Base-by-base conservation (phyloP, 2,113 vertebrate species). In the Cynocephalus volans region DNA sequence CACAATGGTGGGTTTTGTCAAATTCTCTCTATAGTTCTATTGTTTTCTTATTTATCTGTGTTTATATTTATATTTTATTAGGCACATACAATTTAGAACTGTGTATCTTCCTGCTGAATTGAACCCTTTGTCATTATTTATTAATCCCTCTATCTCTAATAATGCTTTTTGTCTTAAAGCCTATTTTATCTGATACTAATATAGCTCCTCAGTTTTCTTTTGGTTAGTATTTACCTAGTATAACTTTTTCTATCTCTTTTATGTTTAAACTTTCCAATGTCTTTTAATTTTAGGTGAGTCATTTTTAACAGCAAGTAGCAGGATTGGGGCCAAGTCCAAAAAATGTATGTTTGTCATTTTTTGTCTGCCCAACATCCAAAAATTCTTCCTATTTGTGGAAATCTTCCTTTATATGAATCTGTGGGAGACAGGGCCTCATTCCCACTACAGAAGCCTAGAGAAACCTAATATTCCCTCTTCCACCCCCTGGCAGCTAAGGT, bases 391-490 rank as follows among this genome's bases (percentile, higher is more conserved):
- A 48, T 60, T 62, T 92, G 69, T 45, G 36, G 33, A 56, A 92
- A 48, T 58, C 15, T 70, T 88, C 60, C 87, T 81, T 60, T 54
- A 48, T 19, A 14, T 85, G 62, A 89, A 33, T 65, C 28, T 65
- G 17, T 94, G 50, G 65, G 60, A 93, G 54, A 65, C 48, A 93
- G 56, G 92, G 79, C 13, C 45, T 93, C 64, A 72, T 93, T 64
- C 70, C 45, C 18, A 50, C 54, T 79, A 50, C 17, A 77, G 79
- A 36, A 58, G 10, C 45, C 65, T 86, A 54, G 23, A 67, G 76
- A 82, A 70, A 76, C 52, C 73, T 81, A 54, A 73, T 52, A 54
- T 28, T 79, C 19, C 41, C 45, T 72, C 36, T 86, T 33, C 50
- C 9, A 82, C 23, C 1, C 64, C 9, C 1, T 79, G 73, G 91